Evolutionary conservation across 2,888 invertebrate species (phyloP).

Genomic region (Arge pagana): DNA sequence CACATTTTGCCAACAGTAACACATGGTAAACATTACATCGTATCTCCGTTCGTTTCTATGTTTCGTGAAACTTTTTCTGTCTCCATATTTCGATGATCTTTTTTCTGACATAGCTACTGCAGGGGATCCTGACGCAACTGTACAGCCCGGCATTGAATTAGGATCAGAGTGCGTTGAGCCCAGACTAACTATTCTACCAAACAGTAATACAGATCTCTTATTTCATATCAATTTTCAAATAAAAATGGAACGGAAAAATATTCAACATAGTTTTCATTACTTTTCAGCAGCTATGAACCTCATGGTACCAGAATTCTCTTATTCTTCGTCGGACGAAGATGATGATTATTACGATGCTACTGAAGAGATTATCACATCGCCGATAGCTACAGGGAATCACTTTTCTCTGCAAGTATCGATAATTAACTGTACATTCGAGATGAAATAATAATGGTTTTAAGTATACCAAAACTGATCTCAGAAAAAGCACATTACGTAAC

Average conservation of each 20-base stretch:
- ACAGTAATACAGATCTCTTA: no score
- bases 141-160: constrained; percentile 67
- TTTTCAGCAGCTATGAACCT: constrained; percentile 64
- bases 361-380: constrained; percentile 63
- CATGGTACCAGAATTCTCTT: constrained; percentile 88
- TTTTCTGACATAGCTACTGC: constrained; percentile 37
- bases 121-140: constrained; percentile 50
- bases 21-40: constrained; percentile 49
- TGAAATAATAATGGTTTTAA: background rate
- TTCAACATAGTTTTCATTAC: background rate
- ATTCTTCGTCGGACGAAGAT: constrained; percentile 96
- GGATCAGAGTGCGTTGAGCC: constrained; percentile 68
- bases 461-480: no score
- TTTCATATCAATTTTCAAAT: no score
- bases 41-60: constrained; percentile 15
- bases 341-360: constrained; percentile 95
- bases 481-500: no score
- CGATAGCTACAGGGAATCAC: constrained; percentile 43
- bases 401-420: constrained; percentile 39
- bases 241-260: background rate
- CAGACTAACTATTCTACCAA: constrained; percentile 47
- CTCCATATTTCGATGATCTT: constrained; percentile 1
- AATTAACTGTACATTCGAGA: background rate
- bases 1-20: constrained; percentile 48
- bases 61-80: background rate